Conservation (phyloP, 2,113 vertebrate genomes). For the Neomonachus schauinslandi region DNA sequence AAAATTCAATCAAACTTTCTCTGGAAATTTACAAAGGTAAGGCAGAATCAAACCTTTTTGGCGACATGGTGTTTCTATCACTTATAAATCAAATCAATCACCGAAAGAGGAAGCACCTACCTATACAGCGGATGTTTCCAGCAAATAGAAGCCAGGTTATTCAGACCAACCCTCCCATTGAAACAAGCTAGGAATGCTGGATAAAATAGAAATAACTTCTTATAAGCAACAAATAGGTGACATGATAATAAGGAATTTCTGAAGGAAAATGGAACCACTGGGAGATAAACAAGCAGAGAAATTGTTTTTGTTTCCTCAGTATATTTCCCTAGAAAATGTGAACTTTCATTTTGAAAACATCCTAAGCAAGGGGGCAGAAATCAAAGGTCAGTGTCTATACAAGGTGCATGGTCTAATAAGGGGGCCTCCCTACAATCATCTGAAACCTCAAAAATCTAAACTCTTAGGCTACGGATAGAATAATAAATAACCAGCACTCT, state of each 20-base stretch:
- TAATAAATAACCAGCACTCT: not conserved
- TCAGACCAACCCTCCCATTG: not conserved
- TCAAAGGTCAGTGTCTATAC: not conserved
- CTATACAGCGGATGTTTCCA: not conserved
- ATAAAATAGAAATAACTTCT: not conserved
- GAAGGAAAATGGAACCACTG: not conserved
- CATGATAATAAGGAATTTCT: not conserved
- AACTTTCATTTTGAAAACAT: slow-evolving; percentile 14
- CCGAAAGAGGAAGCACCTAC: not conserved
- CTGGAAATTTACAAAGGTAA: slow-evolving; percentile 7
- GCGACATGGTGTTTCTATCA: not conserved
- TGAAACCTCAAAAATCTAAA: not conserved
- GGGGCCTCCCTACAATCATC: not conserved
- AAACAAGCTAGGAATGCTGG: not conserved
- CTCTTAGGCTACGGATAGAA: not conserved
- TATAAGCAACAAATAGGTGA: not conserved
- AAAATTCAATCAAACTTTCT: slow-evolving; percentile 6
- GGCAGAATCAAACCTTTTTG: not conserved
- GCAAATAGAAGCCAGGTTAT: not conserved
- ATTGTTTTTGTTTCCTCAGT: not conserved
- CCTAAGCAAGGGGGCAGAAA: not conserved
- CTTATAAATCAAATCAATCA: not conserved
- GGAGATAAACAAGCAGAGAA: not conserved
- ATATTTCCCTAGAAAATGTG: not conserved
- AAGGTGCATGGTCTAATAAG: not conserved